Percentiles rank a stretch among this genome's conserved stretches.
Evolutionary conservation across 2,888 invertebrate species (phyloP).

Genomic region (Amphipyra berbera): DNA sequence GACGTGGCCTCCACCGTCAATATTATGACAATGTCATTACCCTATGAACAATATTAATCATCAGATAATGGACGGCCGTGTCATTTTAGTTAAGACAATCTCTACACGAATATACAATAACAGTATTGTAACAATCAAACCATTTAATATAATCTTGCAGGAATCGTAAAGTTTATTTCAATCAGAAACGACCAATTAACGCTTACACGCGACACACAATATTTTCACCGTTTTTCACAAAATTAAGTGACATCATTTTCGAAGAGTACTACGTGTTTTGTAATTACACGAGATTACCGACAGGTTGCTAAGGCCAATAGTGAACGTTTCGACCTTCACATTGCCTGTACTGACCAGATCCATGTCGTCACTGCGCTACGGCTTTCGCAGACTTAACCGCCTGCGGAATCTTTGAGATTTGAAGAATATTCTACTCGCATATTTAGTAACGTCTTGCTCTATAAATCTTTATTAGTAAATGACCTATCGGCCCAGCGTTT

Average conservation of each 20-base stretch:
- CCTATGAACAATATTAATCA: too few species aligned
- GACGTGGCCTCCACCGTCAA: too few species aligned
- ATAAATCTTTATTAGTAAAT: constrained; percentile 66
- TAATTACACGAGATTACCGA: constrained; percentile 56
- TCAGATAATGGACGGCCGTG: too few species aligned
- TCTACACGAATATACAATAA: not conserved
- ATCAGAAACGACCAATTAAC: constrained; percentile 42
- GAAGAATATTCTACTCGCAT: constrained; percentile 59
- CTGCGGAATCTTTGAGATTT: constrained; percentile 49
- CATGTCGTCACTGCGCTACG: constrained; percentile 70
- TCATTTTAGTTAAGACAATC: too few species aligned
- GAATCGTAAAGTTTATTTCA: constrained; percentile 27
- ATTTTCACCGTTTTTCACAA: constrained; percentile 15
- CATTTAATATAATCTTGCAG: constrained; percentile 12
- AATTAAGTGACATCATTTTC: constrained; percentile 43
- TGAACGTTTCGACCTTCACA: constrained; percentile 83
- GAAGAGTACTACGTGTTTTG: constrained; percentile 43
- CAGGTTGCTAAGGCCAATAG: constrained; percentile 70
- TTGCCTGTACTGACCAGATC: constrained; percentile 72
- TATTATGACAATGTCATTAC: too few species aligned
- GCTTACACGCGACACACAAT: constrained; percentile 17
- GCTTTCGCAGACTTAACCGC: constrained; percentile 59
- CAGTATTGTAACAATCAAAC: constrained; percentile 14
- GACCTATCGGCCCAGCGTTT: constrained; percentile 56
- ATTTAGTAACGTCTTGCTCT: constrained; percentile 34